Base-by-base conservation (phyloP, 2,113 vertebrate species). In the Macquaria ambigua region DNA sequence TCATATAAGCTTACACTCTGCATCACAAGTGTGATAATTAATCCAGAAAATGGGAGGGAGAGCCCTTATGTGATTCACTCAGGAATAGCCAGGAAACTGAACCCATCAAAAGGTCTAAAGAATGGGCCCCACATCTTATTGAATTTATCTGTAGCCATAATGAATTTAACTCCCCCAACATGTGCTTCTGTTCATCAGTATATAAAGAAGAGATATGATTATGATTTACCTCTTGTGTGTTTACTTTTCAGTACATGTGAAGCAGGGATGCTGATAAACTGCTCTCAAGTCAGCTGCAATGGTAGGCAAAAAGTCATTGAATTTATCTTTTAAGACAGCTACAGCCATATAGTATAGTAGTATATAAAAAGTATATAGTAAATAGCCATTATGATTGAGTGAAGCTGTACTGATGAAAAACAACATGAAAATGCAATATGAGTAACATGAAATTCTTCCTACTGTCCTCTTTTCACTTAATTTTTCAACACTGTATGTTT, bases 201-300 rank as follows among this genome's bases (percentile, higher is more conserved):
- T 39, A 5, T 55, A 9, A 62, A 58, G 23, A 39, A 12, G 18
- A 39, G 15, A 20, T 75, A 2, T 1, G 43, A 59, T 1, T 1
- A 37, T 43, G 25, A 78, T 71, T 14, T 5, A 37, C 63, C 0
- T n/a, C 62, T 3, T 76, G 41, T 72, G 0, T 56, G 6, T 75
- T 62, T 62, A 21, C 63, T 21, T 90, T 67, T 76, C 89, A 98
- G 97, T 85, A 96, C 96, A 62, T 98, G 97, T 89, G 68, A 95
- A 46, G 93, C 91, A 1, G 97, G 97, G 21, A 92, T 73, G 52
- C 90, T 97, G 83, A 76, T 91, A 9, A 96, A 96, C 90, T 98
- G 97, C 84, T 95, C 95, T 9, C 87, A 92, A 23, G 21, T 90
- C 68, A 83, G 83, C 70, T 97, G 97, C 76, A 90, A 93, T 0